Conservation (phyloP, 2,113 vertebrate species). For the Narcine bancroftii region DNA sequence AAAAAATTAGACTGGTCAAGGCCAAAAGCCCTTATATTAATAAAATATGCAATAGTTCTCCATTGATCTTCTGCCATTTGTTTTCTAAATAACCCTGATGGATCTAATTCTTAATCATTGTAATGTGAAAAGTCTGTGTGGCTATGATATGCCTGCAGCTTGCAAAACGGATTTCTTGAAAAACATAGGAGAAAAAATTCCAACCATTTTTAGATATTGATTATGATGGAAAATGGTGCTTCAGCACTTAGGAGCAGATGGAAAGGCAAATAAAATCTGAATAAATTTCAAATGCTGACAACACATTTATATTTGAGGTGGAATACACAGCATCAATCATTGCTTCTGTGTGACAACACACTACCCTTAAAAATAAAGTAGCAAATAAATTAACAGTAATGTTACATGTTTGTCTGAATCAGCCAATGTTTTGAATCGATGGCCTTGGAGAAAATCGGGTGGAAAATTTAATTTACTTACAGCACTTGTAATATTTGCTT, state of each 20-base stretch:
- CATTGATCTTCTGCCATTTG: too few relatives aligned
- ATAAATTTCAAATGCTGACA: conserved; percentile 32
- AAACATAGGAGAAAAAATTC: neutral
- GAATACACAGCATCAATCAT: conserved; percentile 30
- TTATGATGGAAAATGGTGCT: conserved; percentile 16
- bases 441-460: conserved; percentile 23
- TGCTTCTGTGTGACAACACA: conserved; percentile 21
- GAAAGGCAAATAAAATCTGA: conserved; percentile 31
- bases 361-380: conserved; percentile 23
- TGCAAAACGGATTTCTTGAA: neutral
- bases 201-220: conserved; percentile 31
- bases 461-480: conserved; percentile 25
- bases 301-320: conserved; percentile 4
- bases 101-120: conserved; percentile 16
- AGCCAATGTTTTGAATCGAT: conserved; percentile 26
- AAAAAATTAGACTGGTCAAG: conserved; percentile 19
- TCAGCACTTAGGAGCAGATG: conserved; percentile 19
- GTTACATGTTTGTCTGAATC: conserved; percentile 13
- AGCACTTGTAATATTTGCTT: conserved; percentile 22
- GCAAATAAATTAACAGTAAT: conserved; percentile 36
- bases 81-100: conserved; percentile 1
- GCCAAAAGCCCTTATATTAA: neutral
- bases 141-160: neutral
- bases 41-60: neutral
- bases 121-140: neutral